These are phyloP conservation scores for Calidris pygmaea DNA, from an alignment of 2,113 vertebrate species.

Conservation along the genomic window DNA sequence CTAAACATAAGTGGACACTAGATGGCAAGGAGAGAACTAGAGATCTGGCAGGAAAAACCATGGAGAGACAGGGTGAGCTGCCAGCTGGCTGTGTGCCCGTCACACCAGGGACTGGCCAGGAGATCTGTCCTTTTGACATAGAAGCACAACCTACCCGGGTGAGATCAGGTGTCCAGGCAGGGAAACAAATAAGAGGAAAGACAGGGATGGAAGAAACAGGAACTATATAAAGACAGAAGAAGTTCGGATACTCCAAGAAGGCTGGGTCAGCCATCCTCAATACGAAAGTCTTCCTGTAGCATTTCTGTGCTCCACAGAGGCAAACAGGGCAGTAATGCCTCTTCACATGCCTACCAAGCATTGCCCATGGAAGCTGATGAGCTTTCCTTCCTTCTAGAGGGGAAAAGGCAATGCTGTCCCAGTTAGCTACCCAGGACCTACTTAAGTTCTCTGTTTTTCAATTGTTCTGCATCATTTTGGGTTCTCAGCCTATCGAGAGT, in stretches of 20 bases:
- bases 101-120: neutral
- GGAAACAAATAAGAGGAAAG: neutral
- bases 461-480: neutral
- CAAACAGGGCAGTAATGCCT: neutral
- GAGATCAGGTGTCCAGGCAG: neutral
- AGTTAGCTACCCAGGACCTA: neutral
- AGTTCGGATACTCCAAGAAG: neutral
- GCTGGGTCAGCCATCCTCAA: neutral
- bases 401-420: neutral
- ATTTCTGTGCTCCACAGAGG: neutral
- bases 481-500: neutral
- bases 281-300: neutral
- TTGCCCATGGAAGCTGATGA: neutral
- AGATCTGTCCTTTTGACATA: neutral
- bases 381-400: neutral
- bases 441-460: neutral
- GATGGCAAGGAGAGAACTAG: neutral
- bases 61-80: accelerated
- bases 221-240: neutral
- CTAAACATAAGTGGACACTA: neutral
- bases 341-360: neutral
- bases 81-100: neutral
- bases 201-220: neutral
- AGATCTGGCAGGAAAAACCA: neutral
- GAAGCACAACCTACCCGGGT: neutral